phyloP scores from a whole-genome alignment of 2,113 vertebrate species.

The Toxotes jaculatrix region DNA sequence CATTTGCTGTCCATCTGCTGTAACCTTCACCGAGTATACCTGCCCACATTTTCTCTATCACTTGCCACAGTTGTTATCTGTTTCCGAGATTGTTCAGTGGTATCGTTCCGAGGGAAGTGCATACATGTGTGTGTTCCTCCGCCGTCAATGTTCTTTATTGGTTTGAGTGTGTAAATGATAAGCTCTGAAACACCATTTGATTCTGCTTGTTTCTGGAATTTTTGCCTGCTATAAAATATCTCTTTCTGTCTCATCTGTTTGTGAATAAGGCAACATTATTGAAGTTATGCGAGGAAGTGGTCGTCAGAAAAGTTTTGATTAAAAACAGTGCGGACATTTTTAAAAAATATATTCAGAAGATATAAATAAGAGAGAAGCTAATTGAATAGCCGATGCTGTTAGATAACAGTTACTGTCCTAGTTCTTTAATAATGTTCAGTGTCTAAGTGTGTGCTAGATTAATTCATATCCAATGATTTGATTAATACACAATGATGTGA shows the following conservation, averaged over 20 bases:
- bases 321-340: not conserved
- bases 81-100: conserved; percentile 36
- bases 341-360: not conserved
- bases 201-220: conserved; percentile 20
- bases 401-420: conserved; percentile 61
- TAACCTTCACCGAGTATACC: conserved; percentile 22
- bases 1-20: conserved; percentile 39
- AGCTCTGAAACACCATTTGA: conserved; percentile 23
- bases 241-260: conserved; percentile 1
- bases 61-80: conserved; percentile 59
- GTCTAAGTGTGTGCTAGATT: conserved; percentile 47
- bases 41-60: conserved; percentile 50
- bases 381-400: conserved; percentile 17
- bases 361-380: not conserved
- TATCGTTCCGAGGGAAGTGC: conserved; percentile 39
- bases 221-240: conserved; percentile 12
- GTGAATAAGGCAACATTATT: not conserved
- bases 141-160: conserved; percentile 16
- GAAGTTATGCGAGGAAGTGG: conserved; percentile 6
- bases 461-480: conserved; percentile 49
- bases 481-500: conserved; percentile 55
- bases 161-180: conserved; percentile 32
- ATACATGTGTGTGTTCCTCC: conserved; percentile 32
- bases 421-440: conserved; percentile 31
- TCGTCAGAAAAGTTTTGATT: conserved; percentile 9